Base-by-base conservation (phyloP, 2,888 invertebrate genomes). In the Drosophila melanosoma region DNA sequence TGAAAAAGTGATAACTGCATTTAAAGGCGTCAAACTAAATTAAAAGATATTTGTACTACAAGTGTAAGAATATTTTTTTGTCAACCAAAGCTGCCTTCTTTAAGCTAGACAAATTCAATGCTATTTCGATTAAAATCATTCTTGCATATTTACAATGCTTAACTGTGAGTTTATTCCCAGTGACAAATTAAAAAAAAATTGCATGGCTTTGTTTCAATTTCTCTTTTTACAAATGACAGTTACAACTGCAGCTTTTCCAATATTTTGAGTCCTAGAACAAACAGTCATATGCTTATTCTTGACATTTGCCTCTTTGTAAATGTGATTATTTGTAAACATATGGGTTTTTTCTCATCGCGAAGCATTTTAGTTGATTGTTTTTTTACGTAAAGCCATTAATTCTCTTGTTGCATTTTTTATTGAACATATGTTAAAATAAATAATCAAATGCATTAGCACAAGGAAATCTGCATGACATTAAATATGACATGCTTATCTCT, bases 381-480 rank as follows among this genome's bases (percentile, higher is more conserved):
- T 11, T 35, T 12, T 26, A 32, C 15, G 17, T 60, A 61, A 38
- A 60, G 38, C 15, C 26, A 26, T 42, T 26, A 20, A 10, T 17
- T 10, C 6, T 40, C 17, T 49, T 54, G 48, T 33, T 42, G 33
- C 32, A 17, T 57, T 38, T 29, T 56, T 56, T n/a, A 29, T 56
- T 29, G 29, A 56, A 56, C 12, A 26, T 40, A 40, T 17, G 38
- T 40, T 4, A 20, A 40, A 38, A 29, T 40, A 29, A 40, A 40
- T 32, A 40, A 15, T 40, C 15, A 29, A 40, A 26, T 35, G 54
- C 54, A 26, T n/a, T 26, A 38, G 56, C 26, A 56, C 56, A 26
- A 12, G 26, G 38, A n/a, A 12, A 38, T 38, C 26, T n/a, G n/a
- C 12, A 26, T 12, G 45, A n/a, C 2, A 29, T 4, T 26, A 38